A percentile compares a stretch with the other conserved stretches of the same genome.
These are phyloP conservation scores for Bombus ignitus DNA, from an alignment of 1,140 invertebrate species.

Conservation along the genomic window DNA sequence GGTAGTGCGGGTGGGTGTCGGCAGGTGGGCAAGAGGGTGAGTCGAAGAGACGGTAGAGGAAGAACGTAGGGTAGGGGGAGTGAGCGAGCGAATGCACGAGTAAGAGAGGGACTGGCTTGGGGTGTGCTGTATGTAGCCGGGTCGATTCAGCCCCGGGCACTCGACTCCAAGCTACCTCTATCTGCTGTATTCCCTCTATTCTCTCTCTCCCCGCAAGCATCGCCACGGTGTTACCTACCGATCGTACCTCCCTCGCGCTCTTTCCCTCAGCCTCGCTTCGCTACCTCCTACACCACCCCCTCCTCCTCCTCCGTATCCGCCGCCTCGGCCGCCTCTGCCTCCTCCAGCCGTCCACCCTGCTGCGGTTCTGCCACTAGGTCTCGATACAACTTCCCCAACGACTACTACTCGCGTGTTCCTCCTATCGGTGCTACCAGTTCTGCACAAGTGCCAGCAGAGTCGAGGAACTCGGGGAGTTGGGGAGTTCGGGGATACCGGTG, in stretches of 20 bases:
- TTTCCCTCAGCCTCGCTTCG: constrained; percentile 29
- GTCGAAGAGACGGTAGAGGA: constrained; percentile 67
- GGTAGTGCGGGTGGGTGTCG: constrained; percentile 64
- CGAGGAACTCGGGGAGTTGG: constrained; percentile 29
- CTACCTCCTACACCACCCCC: constrained; percentile 17
- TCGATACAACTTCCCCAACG: constrained; percentile 68
- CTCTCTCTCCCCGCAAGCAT: constrained; percentile 69
- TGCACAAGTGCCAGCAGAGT: constrained; percentile 29
- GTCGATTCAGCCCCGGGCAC: constrained; percentile 79
- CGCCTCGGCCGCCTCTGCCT: constrained; percentile 19
- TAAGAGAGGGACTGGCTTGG: constrained; percentile 76
- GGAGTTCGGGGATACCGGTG: constrained; percentile 36
- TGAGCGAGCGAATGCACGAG: constrained; percentile 66
- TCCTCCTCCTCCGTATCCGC: constrained; percentile 6
- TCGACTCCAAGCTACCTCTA: constrained; percentile 77
- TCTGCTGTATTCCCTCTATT: constrained; percentile 78
- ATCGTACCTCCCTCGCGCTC: constrained; percentile 52
- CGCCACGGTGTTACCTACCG: constrained; percentile 68
- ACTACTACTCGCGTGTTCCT: constrained; percentile 61
- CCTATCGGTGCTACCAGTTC: constrained; percentile 51
- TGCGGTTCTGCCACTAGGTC: constrained; percentile 67
- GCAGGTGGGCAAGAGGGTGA: constrained; percentile 55
- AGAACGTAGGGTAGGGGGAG: constrained; percentile 49
- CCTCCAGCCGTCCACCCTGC: constrained; percentile 51
- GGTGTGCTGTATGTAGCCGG: constrained; percentile 79